Percentiles rank a stretch among this genome's conserved stretches.
phyloP scores from a whole-genome alignment of 2,888 invertebrate genomes.

The Nephrocerus scutellatus region DNA sequence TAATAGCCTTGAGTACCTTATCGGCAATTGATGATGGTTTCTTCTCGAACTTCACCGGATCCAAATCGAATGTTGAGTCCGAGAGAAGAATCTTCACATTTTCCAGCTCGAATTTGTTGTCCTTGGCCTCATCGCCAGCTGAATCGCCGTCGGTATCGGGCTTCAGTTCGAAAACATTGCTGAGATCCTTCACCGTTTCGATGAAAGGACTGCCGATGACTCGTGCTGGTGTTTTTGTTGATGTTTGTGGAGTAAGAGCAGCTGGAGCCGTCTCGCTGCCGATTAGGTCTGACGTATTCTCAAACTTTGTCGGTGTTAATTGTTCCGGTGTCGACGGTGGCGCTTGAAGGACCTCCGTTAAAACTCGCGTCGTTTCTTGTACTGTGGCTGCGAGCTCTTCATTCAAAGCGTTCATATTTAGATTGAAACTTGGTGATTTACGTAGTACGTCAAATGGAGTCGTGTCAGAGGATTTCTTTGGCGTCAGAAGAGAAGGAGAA shows the following conservation, averaged over 20 bases:
- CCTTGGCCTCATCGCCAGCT: conserved; percentile 34
- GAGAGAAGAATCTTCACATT: conserved; percentile 43
- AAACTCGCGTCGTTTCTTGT: conserved; percentile 40
- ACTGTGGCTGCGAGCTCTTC: conserved; percentile 44
- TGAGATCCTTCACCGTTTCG: conserved; percentile 35
- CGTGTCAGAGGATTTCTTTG: conserved; percentile 19
- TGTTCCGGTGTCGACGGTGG: conserved; percentile 22
- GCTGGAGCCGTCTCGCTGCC: conserved; percentile 7
- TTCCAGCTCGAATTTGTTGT: conserved; percentile 43
- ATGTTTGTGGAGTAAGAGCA: conserved; percentile 9
- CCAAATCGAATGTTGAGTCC: conserved; percentile 40
- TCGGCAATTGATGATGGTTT: conserved; percentile 56
- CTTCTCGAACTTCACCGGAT: conserved; percentile 41
- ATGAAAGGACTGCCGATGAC: conserved; percentile 43
- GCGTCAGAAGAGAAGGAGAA: conserved; percentile 14
- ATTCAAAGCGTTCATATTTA: conserved; percentile 41
- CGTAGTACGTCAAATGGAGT: conserved; percentile 50
- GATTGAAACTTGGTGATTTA: conserved; percentile 46
- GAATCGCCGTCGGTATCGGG: conserved; percentile 36
- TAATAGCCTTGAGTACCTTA: conserved; percentile 54
- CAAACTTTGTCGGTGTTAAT: conserved; percentile 12
- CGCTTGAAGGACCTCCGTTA: conserved; percentile 35
- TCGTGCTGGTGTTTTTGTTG: conserved; percentile 15
- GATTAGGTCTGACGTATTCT: too few species aligned
- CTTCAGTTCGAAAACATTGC: conserved; percentile 41